Conservation (phyloP, 2,888 invertebrate species). For the Neoaliturus tenellus region DNA sequence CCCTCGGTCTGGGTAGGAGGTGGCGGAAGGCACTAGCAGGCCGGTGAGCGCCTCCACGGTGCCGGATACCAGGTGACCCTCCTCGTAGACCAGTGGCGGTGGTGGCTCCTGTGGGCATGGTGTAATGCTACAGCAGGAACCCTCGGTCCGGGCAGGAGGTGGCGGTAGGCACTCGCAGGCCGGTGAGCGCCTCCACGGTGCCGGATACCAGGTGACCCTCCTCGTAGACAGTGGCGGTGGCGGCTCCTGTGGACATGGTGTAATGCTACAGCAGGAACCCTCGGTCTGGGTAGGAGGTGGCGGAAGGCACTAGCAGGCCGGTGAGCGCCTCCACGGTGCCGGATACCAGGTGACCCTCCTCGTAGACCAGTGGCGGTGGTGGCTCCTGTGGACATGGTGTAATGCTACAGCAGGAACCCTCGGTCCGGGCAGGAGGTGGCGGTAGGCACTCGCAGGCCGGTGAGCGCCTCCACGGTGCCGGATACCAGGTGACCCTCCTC, state of each 20-base stretch:
- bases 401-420: conserved; percentile 86
- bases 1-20: conserved; percentile 89
- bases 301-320: conserved; percentile 94
- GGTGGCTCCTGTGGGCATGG: conserved; percentile 1
- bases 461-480: conserved; percentile 91
- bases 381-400: not conserved
- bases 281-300: conserved; percentile 90
- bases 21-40: conserved; percentile 93
- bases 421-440: conserved; percentile 91
- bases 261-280: conserved; percentile 93
- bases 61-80: conserved; percentile 90
- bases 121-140: conserved; percentile 82
- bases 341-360: conserved; percentile 88
- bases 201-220: conserved; percentile 91
- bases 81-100: conserved; percentile 77
- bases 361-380: conserved; percentile 77
- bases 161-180: conserved; percentile 94
- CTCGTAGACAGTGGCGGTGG: conserved; percentile 78
- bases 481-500: conserved; percentile 88
- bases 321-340: conserved; percentile 93
- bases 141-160: conserved; percentile 91
- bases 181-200: conserved; percentile 90
- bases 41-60: conserved; percentile 91
- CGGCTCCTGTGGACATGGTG: conserved; percentile 74
- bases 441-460: conserved; percentile 95